These are phyloP conservation scores for Sialis fuliginosa DNA, from an alignment of 2,888 invertebrate genomes.

Conservation along the genomic window DNA sequence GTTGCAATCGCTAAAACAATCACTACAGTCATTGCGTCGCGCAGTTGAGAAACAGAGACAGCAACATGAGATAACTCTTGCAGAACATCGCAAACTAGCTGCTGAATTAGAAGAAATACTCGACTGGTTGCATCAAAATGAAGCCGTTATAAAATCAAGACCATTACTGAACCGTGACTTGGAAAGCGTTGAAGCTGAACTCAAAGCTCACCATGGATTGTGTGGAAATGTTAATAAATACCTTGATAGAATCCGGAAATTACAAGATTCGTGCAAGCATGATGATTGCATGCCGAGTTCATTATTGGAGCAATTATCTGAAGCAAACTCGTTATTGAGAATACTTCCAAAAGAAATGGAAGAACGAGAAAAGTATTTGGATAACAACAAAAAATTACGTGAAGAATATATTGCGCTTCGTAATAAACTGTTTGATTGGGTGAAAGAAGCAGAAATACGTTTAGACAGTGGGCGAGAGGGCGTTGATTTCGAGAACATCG, in stretches of 20 bases:
- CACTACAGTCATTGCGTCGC: constrained; percentile 58
- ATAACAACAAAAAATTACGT: constrained; percentile 56
- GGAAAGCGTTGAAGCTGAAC: constrained; percentile 61
- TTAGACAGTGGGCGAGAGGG: constrained; percentile 65
- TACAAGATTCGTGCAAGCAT: constrained; percentile 51
- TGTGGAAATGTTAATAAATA: constrained; percentile 50
- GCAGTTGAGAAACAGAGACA: constrained; percentile 72
- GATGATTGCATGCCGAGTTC: constrained; percentile 68
- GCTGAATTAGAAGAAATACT: constrained; percentile 68
- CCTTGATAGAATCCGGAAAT: constrained; percentile 47
- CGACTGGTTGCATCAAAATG: constrained; percentile 68
- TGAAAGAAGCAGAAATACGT: constrained; percentile 63
- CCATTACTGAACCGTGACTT: constrained; percentile 65
- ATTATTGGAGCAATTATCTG: constrained; percentile 67
- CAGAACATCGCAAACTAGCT: constrained; percentile 72
- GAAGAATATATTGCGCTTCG: constrained; percentile 60
- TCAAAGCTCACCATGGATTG: constrained; percentile 56
- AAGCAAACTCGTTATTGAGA: constrained; percentile 58
- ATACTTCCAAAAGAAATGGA: constrained; percentile 66
- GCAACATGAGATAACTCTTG: constrained; percentile 73
- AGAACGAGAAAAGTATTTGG: constrained; percentile 63
- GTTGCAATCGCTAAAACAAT: constrained; percentile 70
- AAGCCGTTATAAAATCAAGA: constrained; percentile 62
- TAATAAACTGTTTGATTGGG: constrained; percentile 66
- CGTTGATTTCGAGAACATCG: constrained; percentile 73